These are phyloP conservation scores for Pelmatolapia mariae DNA, from an alignment of 2,113 vertebrate species.

Conservation along the genomic window DNA sequence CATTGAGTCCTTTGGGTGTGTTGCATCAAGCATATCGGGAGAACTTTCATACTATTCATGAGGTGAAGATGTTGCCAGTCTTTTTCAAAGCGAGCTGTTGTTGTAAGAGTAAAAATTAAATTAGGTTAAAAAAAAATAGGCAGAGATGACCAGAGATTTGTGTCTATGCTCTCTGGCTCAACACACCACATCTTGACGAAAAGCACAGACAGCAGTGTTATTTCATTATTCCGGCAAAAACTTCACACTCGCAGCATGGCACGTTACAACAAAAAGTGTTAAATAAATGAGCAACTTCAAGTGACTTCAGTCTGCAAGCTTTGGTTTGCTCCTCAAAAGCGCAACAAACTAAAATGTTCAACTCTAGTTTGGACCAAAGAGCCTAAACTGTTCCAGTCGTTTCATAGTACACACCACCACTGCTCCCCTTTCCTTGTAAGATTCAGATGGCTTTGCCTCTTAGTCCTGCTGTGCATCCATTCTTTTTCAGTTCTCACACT, in stretches of 20 bases:
- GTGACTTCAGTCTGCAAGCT: neutral
- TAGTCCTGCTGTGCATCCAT: neutral
- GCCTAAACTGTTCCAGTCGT: neutral
- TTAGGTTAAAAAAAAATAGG: neutral
- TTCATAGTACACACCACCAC: neutral
- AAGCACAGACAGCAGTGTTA: neutral
- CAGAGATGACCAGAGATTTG: neutral
- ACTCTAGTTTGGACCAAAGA: neutral
- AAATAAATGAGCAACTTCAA: neutral
- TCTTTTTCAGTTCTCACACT: neutral
- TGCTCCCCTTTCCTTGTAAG: neutral
- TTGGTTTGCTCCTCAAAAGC: neutral
- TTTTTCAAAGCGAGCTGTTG: neutral
- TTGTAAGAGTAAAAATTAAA: neutral
- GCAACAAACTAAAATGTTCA: neutral
- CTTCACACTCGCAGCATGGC: neutral
- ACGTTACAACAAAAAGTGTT: neutral
- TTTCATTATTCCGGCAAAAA: neutral
- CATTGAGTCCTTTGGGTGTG: neutral
- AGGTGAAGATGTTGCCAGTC: neutral
- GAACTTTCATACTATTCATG: neutral
- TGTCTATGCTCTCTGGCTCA: neutral
- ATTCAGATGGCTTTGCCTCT: neutral
- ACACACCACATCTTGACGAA: neutral
- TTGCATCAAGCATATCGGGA: neutral